Conservation (phyloP, 2,797 vertebrate genomes). For the Ctenosaura bakeri region DNA sequence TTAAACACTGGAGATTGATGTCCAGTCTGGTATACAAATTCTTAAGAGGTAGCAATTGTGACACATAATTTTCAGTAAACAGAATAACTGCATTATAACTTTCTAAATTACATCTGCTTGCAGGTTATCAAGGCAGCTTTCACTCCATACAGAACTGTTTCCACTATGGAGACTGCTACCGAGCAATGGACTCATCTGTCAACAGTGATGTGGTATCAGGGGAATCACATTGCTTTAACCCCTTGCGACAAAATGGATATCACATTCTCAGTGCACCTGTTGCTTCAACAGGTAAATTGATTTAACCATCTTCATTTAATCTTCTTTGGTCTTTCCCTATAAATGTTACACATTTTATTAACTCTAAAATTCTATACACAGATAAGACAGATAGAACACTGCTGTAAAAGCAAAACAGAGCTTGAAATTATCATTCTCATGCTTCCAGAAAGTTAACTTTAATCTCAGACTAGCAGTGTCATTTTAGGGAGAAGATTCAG, state of each 20-base stretch:
- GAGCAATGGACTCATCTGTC: conserved; percentile 86
- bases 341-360: not conserved
- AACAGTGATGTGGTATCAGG: conserved; percentile 82
- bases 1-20: not conserved
- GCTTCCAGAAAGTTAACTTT: not conserved
- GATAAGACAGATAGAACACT: not conserved
- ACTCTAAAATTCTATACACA: not conserved
- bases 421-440: not conserved
- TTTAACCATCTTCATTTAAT: conserved; percentile 34
- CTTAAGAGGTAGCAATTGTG: conserved; percentile 9
- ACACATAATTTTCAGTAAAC: conserved; percentile 38
- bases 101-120: conserved; percentile 63
- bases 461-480: not conserved
- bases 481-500: not conserved
- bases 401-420: no score
- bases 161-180: conserved; percentile 94
- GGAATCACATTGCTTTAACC: conserved; percentile 87
- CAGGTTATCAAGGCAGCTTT: conserved; percentile 98
- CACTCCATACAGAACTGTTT: conserved; percentile 91
- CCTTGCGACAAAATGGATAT: conserved; percentile 91
- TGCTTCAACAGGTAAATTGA: conserved; percentile 85
- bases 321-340: not conserved
- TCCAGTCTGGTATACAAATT: conserved; percentile 7
- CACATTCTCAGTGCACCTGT: conserved; percentile 85
- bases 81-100: conserved; percentile 47